Base-by-base conservation (phyloP, 1,140 invertebrate genomes). In the Saxidomus purpurata region DNA sequence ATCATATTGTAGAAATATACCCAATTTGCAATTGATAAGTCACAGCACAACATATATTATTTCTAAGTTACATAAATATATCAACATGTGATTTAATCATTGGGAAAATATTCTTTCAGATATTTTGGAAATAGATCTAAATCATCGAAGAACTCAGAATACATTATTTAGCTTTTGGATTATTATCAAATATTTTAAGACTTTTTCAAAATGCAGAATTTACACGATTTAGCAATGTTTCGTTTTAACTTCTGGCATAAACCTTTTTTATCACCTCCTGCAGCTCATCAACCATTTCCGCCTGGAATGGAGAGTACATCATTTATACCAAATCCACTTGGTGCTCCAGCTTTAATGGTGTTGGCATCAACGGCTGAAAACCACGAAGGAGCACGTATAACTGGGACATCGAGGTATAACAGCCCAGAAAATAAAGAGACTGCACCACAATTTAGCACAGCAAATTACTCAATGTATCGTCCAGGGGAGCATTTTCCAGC, bases 261-360 rank as follows among this genome's bases (percentile, higher is more conserved):
- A 91, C 94, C 94, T 47, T 95, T 95, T 91, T 92, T 95, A 63
- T 90, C 93, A 36, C 93, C 93, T 31, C 94, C 92, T 87, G 91
- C 92, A 52, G 90, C 93, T 25, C 92, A 89, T 89, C 92, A 83
- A 80, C 90, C 49, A 88, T 93, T 83, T 84, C 92, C 85, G n/a
- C 86, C 87, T 74, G 92, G 92, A 4, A 97, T 97, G 97, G 97
- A 97, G 95, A 97, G 97, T 96, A 97, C 97, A 90, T 96, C 97
- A 74, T 97, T 97, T 94, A 96, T 97, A 93, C 97, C 97, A 89
- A 97, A 97, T 94, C 97, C 97, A 95, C 96, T 98, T 94, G 97
- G 97, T 95, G 97, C 97, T 93, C 97, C 97, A 90, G 97, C 97
- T 94, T 96, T 98, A 95, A 98, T 98, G 96, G 97, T 98, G 85